Conservation (phyloP, 2,113 vertebrate species). For the Phaetusa simplex region DNA sequence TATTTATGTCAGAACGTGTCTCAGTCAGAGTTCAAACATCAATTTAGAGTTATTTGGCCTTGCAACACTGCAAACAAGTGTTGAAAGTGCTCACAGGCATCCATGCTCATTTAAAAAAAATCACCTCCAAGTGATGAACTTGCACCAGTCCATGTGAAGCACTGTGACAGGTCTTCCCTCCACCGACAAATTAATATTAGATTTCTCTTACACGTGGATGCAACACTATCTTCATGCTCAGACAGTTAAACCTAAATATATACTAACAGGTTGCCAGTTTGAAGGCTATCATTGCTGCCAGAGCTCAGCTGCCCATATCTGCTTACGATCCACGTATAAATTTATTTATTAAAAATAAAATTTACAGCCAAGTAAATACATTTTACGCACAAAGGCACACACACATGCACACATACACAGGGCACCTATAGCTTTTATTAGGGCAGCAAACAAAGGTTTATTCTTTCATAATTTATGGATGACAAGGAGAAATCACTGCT, state of each 20-base stretch:
- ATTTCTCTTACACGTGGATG: not conserved
- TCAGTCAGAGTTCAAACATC: not conserved
- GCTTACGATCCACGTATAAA: not conserved
- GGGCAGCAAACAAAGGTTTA: not conserved
- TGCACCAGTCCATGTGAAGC: not conserved
- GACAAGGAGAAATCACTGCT: not conserved
- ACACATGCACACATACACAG: not conserved
- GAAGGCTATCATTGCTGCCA: not conserved
- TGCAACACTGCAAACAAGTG: not conserved
- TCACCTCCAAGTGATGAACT: not conserved
- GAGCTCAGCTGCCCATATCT: conserved; percentile 31
- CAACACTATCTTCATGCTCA: conserved; percentile 23
- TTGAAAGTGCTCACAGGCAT: not conserved
- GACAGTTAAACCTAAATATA: conserved; percentile 43
- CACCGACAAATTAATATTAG: not conserved
- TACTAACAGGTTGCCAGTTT: not conserved
- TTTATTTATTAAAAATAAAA: not conserved
- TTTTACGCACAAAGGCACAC: not conserved
- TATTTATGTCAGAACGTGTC: not conserved
- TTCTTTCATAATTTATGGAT: not conserved
- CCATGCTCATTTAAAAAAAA: not conserved
- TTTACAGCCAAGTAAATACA: not conserved
- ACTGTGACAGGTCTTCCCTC: not conserved
- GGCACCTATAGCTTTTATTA: not conserved
- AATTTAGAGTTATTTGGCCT: not conserved